phyloP scores from a whole-genome alignment of 2,888 invertebrate genomes.

The Keiferia lycopersicella region DNA sequence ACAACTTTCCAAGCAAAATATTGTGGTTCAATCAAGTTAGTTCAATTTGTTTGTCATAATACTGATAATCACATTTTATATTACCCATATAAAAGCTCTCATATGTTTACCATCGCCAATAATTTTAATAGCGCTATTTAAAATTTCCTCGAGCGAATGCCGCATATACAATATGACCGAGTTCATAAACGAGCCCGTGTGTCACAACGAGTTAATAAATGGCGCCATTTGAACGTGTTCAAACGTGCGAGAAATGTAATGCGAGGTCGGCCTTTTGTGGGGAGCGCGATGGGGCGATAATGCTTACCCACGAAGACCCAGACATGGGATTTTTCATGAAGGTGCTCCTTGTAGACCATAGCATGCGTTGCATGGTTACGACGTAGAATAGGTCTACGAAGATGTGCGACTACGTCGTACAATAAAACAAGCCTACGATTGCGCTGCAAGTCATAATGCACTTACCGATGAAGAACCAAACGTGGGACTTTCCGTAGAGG shows the following conservation, averaged over 20 bases:
- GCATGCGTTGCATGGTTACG: constrained; percentile 96
- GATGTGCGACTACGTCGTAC: constrained; percentile 98
- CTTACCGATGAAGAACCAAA: constrained; percentile 99
- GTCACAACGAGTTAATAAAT: constrained; percentile 41
- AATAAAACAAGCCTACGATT: constrained; percentile 98
- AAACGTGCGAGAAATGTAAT: constrained; percentile 32
- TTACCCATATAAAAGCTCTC: constrained; percentile 46
- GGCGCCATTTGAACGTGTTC: constrained; percentile 38
- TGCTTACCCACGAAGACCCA: constrained; percentile 98
- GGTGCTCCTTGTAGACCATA: constrained; percentile 95
- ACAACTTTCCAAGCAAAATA: no score
- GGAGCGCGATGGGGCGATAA: constrained; percentile 2
- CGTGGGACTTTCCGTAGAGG: constrained; percentile 96
- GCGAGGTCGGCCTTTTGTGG: constrained; percentile 23
- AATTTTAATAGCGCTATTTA: constrained; percentile 51
- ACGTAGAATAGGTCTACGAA: constrained; percentile 99
- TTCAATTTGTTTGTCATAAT: no score
- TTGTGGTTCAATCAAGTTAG: no score
- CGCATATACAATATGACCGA: constrained; percentile 32
- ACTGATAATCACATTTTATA: constrained; percentile 34
- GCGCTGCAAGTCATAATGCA: constrained; percentile 96
- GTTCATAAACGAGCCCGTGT: constrained; percentile 44
- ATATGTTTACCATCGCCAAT: constrained; percentile 37
- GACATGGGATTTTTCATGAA: constrained; percentile 97
- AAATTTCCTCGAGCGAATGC: constrained; percentile 39